Percentiles rank a stretch among this genome's conserved stretches.
Conservation (phyloP, 2,797 vertebrate species). For the Psittacula echo region DNA sequence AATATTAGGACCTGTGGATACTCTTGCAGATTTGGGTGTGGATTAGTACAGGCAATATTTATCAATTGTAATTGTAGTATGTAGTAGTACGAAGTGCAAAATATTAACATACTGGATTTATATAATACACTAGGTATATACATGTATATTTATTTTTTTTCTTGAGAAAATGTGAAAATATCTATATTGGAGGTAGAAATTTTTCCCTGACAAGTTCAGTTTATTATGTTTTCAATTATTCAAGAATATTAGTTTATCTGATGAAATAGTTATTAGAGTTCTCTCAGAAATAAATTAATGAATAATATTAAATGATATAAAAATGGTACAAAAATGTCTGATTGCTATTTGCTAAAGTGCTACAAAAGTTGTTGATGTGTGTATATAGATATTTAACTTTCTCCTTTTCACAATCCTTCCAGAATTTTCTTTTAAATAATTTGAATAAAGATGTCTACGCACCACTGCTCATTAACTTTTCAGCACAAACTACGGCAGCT, state of each 20-base stretch:
- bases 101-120: not conserved
- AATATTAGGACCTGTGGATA: not conserved
- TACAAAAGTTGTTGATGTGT: not conserved
- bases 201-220: not conserved
- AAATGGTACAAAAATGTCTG: not conserved
- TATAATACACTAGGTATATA: not conserved
- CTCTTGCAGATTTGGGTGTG: not conserved
- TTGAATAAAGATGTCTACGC: slow-evolving; percentile 88
- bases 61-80: not conserved
- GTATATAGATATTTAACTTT: not conserved
- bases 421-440: slow-evolving; percentile 91
- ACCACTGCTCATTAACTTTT: slow-evolving; percentile 92
- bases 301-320: not conserved
- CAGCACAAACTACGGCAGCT: slow-evolving; percentile 93
- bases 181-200: not conserved
- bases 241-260: not conserved
- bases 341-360: not conserved
- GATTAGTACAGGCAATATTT: not conserved
- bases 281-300: not conserved
- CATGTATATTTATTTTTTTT: not conserved
- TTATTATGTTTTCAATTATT: not conserved
- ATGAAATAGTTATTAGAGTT: not conserved
- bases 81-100: not conserved
- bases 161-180: not conserved
- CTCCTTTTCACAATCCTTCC: slow-evolving; percentile 14